Conservation (phyloP, 2,797 vertebrate species). For the Chaetophractus vellerosus region DNA sequence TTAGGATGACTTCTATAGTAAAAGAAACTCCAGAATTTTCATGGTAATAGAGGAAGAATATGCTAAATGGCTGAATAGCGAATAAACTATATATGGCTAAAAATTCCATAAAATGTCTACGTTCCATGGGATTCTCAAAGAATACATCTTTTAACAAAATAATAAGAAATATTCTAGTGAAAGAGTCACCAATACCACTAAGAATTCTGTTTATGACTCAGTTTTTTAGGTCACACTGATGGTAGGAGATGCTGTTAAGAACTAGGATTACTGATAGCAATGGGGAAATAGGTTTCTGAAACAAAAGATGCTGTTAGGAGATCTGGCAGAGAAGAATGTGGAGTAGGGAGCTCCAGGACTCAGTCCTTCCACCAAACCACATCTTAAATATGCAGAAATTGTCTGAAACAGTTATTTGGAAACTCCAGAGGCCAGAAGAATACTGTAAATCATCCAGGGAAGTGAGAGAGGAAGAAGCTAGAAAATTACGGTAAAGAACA, state of each 20-base stretch:
- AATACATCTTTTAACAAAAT: background rate
- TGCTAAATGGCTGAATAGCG: background rate
- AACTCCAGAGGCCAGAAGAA: too few species aligned
- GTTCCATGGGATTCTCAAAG: background rate
- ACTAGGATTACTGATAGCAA: background rate
- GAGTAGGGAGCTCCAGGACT: too few species aligned
- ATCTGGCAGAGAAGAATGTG: too few species aligned
- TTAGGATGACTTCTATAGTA: background rate
- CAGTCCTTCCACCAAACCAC: too few species aligned
- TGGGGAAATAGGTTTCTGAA: background rate
- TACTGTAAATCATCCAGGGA: too few species aligned
- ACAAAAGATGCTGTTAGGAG: background rate
- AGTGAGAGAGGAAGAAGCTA: too few species aligned
- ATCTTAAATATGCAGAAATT: too few species aligned
- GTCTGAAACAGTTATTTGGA: too few species aligned
- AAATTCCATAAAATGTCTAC: too few species aligned
- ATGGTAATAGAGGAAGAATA: background rate
- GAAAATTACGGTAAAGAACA: too few species aligned
- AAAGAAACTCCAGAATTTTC: background rate
- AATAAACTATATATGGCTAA: too few species aligned
- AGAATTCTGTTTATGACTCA: background rate
- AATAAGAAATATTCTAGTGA: background rate
- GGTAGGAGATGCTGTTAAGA: background rate
- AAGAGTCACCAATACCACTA: background rate
- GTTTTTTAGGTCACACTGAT: background rate